Evolutionary conservation across 2,888 invertebrate species (phyloP).

Genomic region (Calameuta filiformis): DNA sequence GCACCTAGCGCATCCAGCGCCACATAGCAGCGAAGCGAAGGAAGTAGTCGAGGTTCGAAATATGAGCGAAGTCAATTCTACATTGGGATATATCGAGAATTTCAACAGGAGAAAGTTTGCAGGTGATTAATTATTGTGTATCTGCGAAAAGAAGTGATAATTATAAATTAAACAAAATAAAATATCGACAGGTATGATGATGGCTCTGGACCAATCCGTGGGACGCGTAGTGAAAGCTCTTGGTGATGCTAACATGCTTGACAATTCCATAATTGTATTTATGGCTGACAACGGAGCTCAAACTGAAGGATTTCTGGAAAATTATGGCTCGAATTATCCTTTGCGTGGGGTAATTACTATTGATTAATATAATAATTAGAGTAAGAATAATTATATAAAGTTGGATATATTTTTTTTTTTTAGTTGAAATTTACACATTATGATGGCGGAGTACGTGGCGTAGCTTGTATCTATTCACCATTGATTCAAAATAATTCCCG

Average conservation of each 20-base stretch:
- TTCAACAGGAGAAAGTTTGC: conserved; percentile 77
- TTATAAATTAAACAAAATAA: conserved; percentile 6
- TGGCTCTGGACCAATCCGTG: conserved; percentile 72
- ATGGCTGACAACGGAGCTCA: conserved; percentile 73
- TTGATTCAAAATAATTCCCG: conserved; percentile 67
- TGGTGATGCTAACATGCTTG: conserved; percentile 66
- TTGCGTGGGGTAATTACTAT: conserved; percentile 67
- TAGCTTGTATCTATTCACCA: conserved; percentile 82
- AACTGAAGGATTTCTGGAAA: conserved; percentile 63
- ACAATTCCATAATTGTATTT: conserved; percentile 73
- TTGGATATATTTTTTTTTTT: conserved; percentile 28
- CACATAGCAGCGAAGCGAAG: conserved; percentile 79
- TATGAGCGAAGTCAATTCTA: conserved; percentile 71
- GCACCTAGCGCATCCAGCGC: conserved; percentile 82
- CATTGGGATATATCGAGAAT: conserved; percentile 77
- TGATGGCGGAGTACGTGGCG: conserved; percentile 87
- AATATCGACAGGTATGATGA: conserved; percentile 65
- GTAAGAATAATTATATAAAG: background rate
- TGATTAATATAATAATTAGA: background rate
- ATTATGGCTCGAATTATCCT: conserved; percentile 74
- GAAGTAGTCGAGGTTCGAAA: conserved; percentile 78
- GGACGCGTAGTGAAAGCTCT: conserved; percentile 70
- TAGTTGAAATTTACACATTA: conserved; percentile 82
- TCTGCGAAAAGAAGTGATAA: background rate
- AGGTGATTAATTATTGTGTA: conserved; percentile 68